A percentile compares a stretch with the other conserved stretches of the same genome.
Evolutionary conservation across 2,113 vertebrate genomes (phyloP).

Genomic region (Silurus meridionalis): DNA sequence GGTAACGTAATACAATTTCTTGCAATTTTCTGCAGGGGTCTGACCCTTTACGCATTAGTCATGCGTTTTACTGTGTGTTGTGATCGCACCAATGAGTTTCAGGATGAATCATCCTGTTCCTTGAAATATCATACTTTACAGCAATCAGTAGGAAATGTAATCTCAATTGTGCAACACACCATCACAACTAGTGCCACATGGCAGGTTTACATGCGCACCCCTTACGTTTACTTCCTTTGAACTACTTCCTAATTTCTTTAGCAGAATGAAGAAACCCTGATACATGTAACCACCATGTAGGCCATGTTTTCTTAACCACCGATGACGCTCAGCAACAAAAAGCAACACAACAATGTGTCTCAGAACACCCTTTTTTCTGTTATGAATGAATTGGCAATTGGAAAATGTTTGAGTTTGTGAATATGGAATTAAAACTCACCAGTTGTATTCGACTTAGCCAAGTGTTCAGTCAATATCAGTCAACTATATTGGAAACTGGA

Average conservation of each 20-base stretch:
- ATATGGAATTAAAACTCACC: not conserved
- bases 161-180: not conserved
- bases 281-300: not conserved
- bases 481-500: not conserved
- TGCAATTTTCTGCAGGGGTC: not conserved
- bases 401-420: not conserved
- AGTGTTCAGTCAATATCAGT: not conserved
- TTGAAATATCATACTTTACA: not conserved
- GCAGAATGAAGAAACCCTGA: slow-evolving; percentile 8
- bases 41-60: not conserved
- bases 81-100: not conserved
- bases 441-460: not conserved
- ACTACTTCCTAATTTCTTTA: slow-evolving; percentile 13
- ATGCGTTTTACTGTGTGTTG: not conserved
- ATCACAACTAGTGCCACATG: not conserved
- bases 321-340: not conserved
- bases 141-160: too few relatives aligned
- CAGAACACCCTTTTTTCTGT: not conserved
- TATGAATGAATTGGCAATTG: not conserved
- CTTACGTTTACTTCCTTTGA: slow-evolving; percentile 32
- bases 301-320: not conserved
- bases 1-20: not conserved
- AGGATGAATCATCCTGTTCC: not conserved
- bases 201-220: not conserved
- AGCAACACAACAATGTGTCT: not conserved